Evolutionary conservation across 2,888 invertebrate genomes (phyloP), one percentile per base, ranked within the genome.

Genomic region (Epinotia demarniana): DNA sequence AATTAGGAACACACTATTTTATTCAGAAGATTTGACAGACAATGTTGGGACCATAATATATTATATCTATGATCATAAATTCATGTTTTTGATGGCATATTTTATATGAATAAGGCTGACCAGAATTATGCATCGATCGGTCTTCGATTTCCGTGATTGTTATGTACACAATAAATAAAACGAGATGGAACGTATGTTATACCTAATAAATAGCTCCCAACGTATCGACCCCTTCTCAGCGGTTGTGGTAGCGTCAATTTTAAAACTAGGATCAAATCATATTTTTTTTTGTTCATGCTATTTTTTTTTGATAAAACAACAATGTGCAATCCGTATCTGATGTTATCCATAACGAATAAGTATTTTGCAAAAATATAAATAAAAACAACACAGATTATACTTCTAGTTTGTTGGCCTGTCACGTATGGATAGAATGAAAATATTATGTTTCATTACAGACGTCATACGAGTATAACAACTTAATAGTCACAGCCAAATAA

Each of bases 1-100:
- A 70, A 70, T 70, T 70, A 64, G 49, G 63, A 62, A 43, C 68
- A 19, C 55, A 23, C 23, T 6, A 49, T 46, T 49, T 16, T 27
- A 58, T 13, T 2, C 6, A 57, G 55, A 69, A 69, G 27, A 33
- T 49, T 53, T 39, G 16, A 53, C 19, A 58, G 19, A 46, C n/a
- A 46, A 72, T 33, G 19, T 60, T 33, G 13, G n/a, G 16, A 66
- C 60, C 23, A 39, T 23, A 23, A 23, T 23, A 23, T 23, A n/a
- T n/a, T n/a, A n/a, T 23, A 23, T 23, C 23, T 23, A 23, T 23
- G 23, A 49, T 3, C 33, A 33, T 6, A 33, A 33, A 33, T 4
- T 33, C 33, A 33, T 33, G 4, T 33, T 33, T 4, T 33, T 33
- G 33, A 33, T 33, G 33, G 33, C 6, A 33, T 33, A 33, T 5